Evolutionary conservation across 2,888 invertebrate species (phyloP).

Genomic region (Sialis lutaria): DNA sequence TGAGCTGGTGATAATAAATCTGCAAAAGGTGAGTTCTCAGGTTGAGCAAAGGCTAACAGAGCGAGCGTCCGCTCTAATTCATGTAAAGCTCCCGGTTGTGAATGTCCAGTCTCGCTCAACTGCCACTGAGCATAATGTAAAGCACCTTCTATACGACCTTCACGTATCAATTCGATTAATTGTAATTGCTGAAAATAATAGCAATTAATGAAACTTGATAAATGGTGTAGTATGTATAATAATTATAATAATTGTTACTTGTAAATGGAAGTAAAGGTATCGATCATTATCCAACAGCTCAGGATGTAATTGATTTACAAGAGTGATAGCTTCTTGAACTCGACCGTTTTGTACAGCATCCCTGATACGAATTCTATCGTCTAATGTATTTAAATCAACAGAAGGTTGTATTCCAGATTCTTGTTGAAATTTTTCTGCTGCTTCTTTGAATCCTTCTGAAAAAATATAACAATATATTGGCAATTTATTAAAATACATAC

Average conservation of each 20-base stretch:
- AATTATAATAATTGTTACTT: slow-evolving; percentile 36
- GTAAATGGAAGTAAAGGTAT: slow-evolving; percentile 88
- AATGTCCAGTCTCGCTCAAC: slow-evolving; percentile 76
- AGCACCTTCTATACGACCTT: slow-evolving; percentile 72
- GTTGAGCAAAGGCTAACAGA: slow-evolving; percentile 90
- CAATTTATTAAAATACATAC: slow-evolving; percentile 7
- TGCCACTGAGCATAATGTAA: slow-evolving; percentile 80
- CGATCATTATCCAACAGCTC: slow-evolving; percentile 89
- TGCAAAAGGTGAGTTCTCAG: slow-evolving; percentile 85
- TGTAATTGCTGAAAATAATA: slow-evolving; percentile 60
- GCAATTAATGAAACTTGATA: not conserved
- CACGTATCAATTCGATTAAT: slow-evolving; percentile 71
- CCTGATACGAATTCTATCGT: slow-evolving; percentile 80
- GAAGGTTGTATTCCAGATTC: slow-evolving; percentile 77
- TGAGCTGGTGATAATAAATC: slow-evolving; percentile 87
- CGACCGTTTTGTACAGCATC: slow-evolving; percentile 86
- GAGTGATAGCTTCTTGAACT: slow-evolving; percentile 81
- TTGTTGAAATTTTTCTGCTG: slow-evolving; percentile 88
- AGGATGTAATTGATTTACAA: slow-evolving; percentile 89
- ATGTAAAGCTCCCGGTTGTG: slow-evolving; percentile 47
- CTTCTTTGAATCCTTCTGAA: slow-evolving; percentile 87
- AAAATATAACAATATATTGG: slow-evolving; percentile 4
- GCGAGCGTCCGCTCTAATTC: slow-evolving; percentile 91
- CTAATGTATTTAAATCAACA: slow-evolving; percentile 67
- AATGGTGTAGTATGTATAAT: too few relatives aligned